A percentile compares a stretch with the other conserved stretches of the same genome.
These are phyloP conservation scores for Ophthalmotilapia sp. DNA, from an alignment of 2,113 vertebrate genomes.

Conservation along the genomic window DNA sequence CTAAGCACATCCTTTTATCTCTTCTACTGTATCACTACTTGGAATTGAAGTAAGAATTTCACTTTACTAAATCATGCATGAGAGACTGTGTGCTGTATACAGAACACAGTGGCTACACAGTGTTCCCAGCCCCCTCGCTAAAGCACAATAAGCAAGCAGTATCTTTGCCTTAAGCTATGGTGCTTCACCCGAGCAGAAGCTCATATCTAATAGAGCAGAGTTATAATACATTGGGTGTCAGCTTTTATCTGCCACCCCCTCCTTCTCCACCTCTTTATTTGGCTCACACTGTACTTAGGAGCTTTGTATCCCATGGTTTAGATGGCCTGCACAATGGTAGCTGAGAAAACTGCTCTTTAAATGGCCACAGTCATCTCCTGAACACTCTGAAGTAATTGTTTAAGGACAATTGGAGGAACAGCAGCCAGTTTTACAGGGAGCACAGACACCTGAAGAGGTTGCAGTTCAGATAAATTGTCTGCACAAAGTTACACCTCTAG, in stretches of 20 bases:
- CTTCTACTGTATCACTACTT: background rate
- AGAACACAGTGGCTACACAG: constrained; percentile 7
- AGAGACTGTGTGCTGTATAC: constrained; percentile 23
- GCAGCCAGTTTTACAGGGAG: constrained; percentile 17
- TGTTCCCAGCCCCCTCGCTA: constrained; percentile 1
- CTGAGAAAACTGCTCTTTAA: constrained; percentile 47
- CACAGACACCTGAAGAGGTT: constrained; percentile 11
- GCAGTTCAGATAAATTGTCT: constrained; percentile 36
- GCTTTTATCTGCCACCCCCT: constrained; percentile 58
- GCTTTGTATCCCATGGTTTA: constrained; percentile 44
- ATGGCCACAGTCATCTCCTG: background rate
- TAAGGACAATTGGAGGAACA: constrained; percentile 41
- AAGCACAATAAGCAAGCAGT: constrained; percentile 47
- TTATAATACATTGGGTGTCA: constrained; percentile 65
- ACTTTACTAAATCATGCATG: constrained; percentile 56
- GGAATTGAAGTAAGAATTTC: constrained; percentile 26
- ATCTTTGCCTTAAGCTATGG: constrained; percentile 51
- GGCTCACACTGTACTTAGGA: constrained; percentile 28
- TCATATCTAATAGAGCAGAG: constrained; percentile 57
- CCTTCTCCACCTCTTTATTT: constrained; percentile 57
- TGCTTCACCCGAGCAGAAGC: constrained; percentile 41
- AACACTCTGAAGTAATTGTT: constrained; percentile 49
- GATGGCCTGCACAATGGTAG: constrained; percentile 24
- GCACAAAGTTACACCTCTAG: constrained; percentile 26
- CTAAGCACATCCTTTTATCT: constrained; percentile 23